These are phyloP conservation scores for Phenganax stokvisi DNA, from an alignment of 92 coral and sea anemone genomes.

Conservation along the genomic window DNA sequence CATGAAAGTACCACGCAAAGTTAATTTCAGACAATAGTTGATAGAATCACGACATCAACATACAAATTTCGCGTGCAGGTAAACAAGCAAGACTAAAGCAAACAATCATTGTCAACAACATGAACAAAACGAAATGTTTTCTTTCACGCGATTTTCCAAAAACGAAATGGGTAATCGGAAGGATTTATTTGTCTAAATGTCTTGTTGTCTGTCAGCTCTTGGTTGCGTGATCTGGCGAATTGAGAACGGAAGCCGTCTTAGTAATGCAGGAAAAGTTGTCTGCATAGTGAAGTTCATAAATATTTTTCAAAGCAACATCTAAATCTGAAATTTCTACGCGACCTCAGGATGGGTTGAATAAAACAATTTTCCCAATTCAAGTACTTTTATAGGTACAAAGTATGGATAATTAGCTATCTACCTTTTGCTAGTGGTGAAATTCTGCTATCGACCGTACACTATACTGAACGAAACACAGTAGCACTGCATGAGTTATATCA, in stretches of 20 bases:
- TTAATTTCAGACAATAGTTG: not conserved
- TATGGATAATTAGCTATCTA: too few relatives aligned
- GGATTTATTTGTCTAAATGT: constrained; percentile 25
- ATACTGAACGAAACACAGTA: too few relatives aligned
- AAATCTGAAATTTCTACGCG: too few relatives aligned
- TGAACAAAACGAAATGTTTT: constrained; percentile 19
- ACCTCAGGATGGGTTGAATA: too few relatives aligned
- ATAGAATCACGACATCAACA: too few relatives aligned
- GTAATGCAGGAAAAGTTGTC: not conserved
- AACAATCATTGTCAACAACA: constrained; percentile 14
- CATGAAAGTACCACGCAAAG: not conserved
- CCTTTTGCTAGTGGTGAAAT: too few relatives aligned
- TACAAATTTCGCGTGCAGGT: too few relatives aligned
- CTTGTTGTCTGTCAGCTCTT: constrained; percentile 24
- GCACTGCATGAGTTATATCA: too few relatives aligned
- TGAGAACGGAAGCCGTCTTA: not conserved
- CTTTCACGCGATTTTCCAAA: constrained; percentile 26
- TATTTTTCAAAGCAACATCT: too few relatives aligned
- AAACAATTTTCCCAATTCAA: too few relatives aligned
- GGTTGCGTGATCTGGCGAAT: not conserved
- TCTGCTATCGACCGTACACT: too few relatives aligned
- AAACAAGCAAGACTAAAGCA: not conserved
- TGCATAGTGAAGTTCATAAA: not conserved
- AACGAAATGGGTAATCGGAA: constrained; percentile 39
- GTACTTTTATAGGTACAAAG: too few relatives aligned